A percentile compares a stretch with the other conserved stretches of the same genome.
Conservation (phyloP, 2,888 invertebrate genomes). For the Dryomyza anilis region DNA sequence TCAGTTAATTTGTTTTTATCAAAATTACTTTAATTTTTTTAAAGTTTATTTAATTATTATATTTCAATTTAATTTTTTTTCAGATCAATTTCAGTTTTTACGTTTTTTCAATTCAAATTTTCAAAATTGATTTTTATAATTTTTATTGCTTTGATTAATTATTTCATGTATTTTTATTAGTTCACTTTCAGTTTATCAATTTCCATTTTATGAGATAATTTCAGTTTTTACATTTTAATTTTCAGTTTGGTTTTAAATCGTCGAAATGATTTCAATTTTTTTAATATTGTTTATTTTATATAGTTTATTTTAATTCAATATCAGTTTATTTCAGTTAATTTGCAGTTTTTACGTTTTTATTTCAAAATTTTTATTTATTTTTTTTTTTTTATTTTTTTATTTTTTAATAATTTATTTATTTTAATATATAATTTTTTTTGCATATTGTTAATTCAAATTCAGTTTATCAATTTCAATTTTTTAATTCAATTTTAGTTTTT, state of each 20-base stretch:
- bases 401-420: neutral
- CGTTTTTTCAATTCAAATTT: neutral
- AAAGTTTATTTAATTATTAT: neutral
- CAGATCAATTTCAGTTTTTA: constrained; percentile 4
- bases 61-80: constrained; percentile 12
- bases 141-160: constrained; percentile 21
- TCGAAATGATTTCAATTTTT: neutral
- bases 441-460: neutral
- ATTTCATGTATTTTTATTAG: constrained; percentile 15
- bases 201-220: neutral
- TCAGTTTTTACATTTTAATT: constrained; percentile 10
- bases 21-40: constrained; percentile 23
- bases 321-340: neutral
- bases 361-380: neutral
- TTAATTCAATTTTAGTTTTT: neutral
- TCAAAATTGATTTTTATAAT: neutral
- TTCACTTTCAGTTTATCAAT: neutral
- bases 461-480: neutral
- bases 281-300: neutral
- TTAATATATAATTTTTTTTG: neutral
- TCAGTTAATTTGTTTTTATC: neutral
- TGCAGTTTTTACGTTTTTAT: constrained; percentile 5
- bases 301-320: neutral
- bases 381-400: neutral
- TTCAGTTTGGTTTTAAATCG: constrained; percentile 4